Evolutionary conservation across 2,888 invertebrate genomes (phyloP), one percentile per base, ranked within the genome.

Genomic region (Ormyrus pomaceus): DNA sequence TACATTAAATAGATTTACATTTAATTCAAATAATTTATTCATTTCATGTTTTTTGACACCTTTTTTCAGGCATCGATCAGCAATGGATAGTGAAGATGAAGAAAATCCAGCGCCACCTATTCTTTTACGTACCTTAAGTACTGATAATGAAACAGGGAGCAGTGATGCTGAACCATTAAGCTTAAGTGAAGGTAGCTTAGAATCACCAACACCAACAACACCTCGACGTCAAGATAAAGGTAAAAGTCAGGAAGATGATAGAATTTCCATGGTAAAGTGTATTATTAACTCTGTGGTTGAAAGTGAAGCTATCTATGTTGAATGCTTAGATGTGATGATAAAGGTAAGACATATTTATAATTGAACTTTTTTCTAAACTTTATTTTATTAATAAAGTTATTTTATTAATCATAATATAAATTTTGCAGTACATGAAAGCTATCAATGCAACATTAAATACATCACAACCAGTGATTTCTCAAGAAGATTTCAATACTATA

Each of bases 201-300:
- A 91, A 82, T 91, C 90, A 0, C 90, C 90, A 55, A 90, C 90
- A 4, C 90, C 90, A 6, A 90, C 90, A 46, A 89, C 90, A 11
- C 90, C 90, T 11, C 87, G 91, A 1, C 84, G 89, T 53, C 89
- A 91, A 84, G 89, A 91, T 62, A 90, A 90, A 80, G 92, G 91
- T 86, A 93, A 92, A 86, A 94, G 94, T 64, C 95, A 95, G 86
- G 94, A 95, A 9, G 94, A 95, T 11, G 96, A 96, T 89, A 94
- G 96, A 84, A 94, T 95, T 81, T 95, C 95, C 72, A 97, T 97
- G 95, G 96, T 97, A 87, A 95, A 96, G 86, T 96, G 96, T 88
- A 97, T 98, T 87, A 94, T 98, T 82, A 94, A 94, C 85, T 97
- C 97, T 87, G 97, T 98, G 84, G 95, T 98, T 85, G 97, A 97